Evolutionary conservation across 2,888 invertebrate species (phyloP), one percentile per base, ranked within the genome.

Genomic region (Hypomecis punctinalis): DNA sequence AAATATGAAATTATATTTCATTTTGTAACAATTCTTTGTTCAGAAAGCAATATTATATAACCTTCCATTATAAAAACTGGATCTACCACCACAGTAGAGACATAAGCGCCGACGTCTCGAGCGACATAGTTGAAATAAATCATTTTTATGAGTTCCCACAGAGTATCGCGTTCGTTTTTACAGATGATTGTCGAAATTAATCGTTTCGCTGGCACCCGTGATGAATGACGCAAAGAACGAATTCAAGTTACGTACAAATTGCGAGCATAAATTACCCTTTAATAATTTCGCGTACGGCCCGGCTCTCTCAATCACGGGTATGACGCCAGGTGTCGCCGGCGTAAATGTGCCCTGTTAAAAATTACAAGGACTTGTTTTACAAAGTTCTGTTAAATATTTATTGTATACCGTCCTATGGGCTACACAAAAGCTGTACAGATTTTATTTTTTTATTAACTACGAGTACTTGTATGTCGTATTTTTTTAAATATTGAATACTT

Each of bases 241-340:
- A 90, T 91, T 86, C 86, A 88, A 90, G 89, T 87, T 82, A 84
- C 88, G 88, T 89, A 89, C 89, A 91, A 91, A 93, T 91, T 91
- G 89, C 90, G 85, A 83, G 88, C 89, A 92, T 92, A 91, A 91
- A 91, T 92, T 91, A 89, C 85, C 83, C 85, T 90, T 90, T 90
- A 91, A 90, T 91, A 90, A 91, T 91, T 89, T 86, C 85, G 84
- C 84, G 85, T 88, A 87, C 89, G 85, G 85, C 82, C 73, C 76
- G 73, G 80, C 81, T 77, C 86, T 82, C 86, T 88, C 88, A 83
- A 86, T 86, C 86, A 86, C 83, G 73, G 77, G 76, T 73, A 69
- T 76, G 76, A 76, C 76, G 76, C 83, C 91, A 91, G 91, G 91
- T 91, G 91, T 83, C 85, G 86, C 86, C 78, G 73, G 68, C 83